Base-by-base conservation (phyloP, 2,797 vertebrate species). In the Sebastes goodei region DNA sequence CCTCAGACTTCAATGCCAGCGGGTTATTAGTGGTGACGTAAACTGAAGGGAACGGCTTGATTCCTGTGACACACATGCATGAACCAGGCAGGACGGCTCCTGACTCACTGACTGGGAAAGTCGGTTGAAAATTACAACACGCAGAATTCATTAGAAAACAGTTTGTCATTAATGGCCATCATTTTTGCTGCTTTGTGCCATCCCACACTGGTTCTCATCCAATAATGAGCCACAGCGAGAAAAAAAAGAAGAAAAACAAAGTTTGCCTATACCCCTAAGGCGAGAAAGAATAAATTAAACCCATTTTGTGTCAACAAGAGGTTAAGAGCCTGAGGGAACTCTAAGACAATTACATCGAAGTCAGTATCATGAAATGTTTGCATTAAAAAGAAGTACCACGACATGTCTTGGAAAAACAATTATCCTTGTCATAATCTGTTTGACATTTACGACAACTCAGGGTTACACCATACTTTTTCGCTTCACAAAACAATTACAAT, bases 401-500 rank as follows among this genome's bases (percentile, higher is more conserved):
- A 20, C 65, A 0, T 0, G 2, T 0, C 33, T 7, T 15, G 25
- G 29, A 29, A 83, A 89, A 91, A 82, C 30, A 1, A 77, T 92
- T 84, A 90, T 38, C 23, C 6, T 12, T 0, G 0, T 75, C 21
- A 30, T 62, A 42, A 81, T 75, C 12, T 65, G 30, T 82, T 72
- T 68, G 61, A 71, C 65, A 75, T 74, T 74, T 55, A 21, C 9
- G 52, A 70, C n/a, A 66, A 85, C 82, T 56, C 15, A 21, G 77
- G 88, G 69, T 70, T 77, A 67, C 68, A 61, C 17, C 68, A 62
- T 53, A n/a, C 35, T 55, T 64, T 23, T 59, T 10, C 14, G 55
- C 71, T 23, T 76, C 59, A 74, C 17, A 76, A 92, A 95, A 94
- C 83, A 85, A 93, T 94, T 95, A 94, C 2, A 56, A 52, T 46